Evolutionary conservation across 2,888 invertebrate genomes (phyloP).

Genomic region (Emmelina monodactyla): DNA sequence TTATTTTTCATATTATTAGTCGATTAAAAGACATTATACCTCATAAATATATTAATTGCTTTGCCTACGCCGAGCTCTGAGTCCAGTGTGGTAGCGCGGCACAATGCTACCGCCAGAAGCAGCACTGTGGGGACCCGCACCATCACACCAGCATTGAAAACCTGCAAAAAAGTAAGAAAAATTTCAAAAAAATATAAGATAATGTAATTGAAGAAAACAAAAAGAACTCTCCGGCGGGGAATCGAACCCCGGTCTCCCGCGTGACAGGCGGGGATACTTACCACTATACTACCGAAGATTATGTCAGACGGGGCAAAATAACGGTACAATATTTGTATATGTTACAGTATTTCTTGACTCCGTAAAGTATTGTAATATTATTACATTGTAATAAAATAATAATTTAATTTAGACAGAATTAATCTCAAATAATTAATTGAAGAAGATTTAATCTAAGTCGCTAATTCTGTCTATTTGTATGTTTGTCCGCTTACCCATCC

Average conservation of each 20-base stretch:
- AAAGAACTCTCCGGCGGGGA: constrained; percentile 55
- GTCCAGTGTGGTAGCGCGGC: constrained; percentile 66
- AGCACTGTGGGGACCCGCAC: constrained; percentile 47
- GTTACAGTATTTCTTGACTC: no score
- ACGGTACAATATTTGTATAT: no score
- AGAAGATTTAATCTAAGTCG: no score
- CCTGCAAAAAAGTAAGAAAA: constrained; percentile 21
- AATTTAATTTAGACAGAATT: no score
- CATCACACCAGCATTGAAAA: constrained; percentile 44
- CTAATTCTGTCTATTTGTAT: no score
- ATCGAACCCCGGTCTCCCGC: constrained; percentile 69
- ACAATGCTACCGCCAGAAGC: constrained; percentile 68
- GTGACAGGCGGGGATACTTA: constrained; percentile 68
- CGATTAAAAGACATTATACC: constrained; percentile 22
- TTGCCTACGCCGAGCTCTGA: constrained; percentile 78
- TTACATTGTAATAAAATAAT: no score
- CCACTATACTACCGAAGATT: constrained; percentile 66
- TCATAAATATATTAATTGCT: constrained; percentile 82
- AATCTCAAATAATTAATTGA: no score
- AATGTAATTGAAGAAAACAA: constrained; percentile 17
- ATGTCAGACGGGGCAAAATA: background rate
- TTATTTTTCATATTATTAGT: no score
- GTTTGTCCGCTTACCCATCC: no score
- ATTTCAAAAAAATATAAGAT: constrained; percentile 2
- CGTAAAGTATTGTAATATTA: no score